These are phyloP conservation scores for Mactromeris polynyma DNA, from an alignment of 2,888 invertebrate species.

Conservation along the genomic window DNA sequence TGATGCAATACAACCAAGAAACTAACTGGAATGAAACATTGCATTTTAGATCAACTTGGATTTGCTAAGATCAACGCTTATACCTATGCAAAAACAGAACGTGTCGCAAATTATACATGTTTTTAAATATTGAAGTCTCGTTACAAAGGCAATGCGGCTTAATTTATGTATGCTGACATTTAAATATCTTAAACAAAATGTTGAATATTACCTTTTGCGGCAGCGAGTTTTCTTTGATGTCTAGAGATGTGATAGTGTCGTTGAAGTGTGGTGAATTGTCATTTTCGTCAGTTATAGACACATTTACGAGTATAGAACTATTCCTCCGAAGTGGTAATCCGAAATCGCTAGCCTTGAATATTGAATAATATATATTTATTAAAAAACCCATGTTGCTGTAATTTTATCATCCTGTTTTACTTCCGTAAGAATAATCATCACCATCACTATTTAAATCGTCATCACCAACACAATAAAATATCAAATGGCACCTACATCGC, in stretches of 20 bases:
- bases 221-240: constrained; percentile 30
- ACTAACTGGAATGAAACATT: no score
- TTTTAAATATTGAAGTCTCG: no score
- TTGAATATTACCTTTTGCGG: background rate
- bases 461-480: background rate
- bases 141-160: no score
- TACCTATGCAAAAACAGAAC: no score
- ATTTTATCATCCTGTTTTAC: no score
- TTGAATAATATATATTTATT: background rate
- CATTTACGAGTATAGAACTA: constrained; percentile 18
- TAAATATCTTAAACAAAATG: background rate
- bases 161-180: no score
- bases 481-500: no score
- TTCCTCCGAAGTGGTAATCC: constrained; percentile 15
- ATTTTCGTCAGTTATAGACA: constrained; percentile 53
- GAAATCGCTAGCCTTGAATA: constrained; percentile 36
- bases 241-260: background rate
- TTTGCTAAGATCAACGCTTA: no score
- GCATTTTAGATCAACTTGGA: no score
- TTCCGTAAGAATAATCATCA: background rate
- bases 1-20: no score
- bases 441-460: background rate
- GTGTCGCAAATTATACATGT: no score
- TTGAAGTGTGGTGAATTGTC: constrained; percentile 52
- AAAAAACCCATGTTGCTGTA: background rate